These are phyloP conservation scores for Agonopterix heracliana DNA, from an alignment of 2,888 invertebrate genomes.

Conservation along the genomic window DNA sequence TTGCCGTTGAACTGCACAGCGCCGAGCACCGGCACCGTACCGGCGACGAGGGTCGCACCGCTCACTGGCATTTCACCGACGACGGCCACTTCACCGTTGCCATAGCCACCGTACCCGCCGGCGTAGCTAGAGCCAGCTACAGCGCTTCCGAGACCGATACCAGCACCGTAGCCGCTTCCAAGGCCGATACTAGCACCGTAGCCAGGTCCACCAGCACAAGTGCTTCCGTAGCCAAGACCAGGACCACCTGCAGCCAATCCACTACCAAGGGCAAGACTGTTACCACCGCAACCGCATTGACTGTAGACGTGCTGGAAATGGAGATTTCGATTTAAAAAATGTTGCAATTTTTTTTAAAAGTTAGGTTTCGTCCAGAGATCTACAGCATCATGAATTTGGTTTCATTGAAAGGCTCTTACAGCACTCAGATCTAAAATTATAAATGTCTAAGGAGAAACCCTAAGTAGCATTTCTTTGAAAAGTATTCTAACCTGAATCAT, in stretches of 20 bases:
- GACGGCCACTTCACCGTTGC: constrained; percentile 25
- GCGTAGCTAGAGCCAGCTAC: background rate
- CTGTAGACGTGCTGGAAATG: constrained; percentile 6
- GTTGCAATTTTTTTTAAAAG: no score
- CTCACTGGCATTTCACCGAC: constrained; percentile 27
- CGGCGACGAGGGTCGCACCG: constrained; percentile 22
- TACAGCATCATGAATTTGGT: no score
- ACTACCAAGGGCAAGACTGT: background rate
- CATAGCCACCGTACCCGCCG: constrained; percentile 24
- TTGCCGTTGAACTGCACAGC: constrained; percentile 21
- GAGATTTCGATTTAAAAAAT: background rate
- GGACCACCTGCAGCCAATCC: background rate
- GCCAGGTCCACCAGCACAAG: background rate
- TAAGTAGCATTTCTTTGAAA: no score
- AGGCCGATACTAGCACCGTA: background rate
- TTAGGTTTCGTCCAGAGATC: constrained; percentile 26
- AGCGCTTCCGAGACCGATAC: background rate
- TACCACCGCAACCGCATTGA: constrained; percentile 8
- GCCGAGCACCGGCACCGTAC: constrained; percentile 33
- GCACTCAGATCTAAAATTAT: no score
- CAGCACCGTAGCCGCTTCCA: background rate
- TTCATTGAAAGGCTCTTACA: no score
- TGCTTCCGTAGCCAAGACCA: background rate
- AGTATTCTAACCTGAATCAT: constrained; percentile 37
- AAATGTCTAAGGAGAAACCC: no score